Conservation (phyloP, 2,888 invertebrate genomes). For the Caenorhabditis sulstoni region DNA sequence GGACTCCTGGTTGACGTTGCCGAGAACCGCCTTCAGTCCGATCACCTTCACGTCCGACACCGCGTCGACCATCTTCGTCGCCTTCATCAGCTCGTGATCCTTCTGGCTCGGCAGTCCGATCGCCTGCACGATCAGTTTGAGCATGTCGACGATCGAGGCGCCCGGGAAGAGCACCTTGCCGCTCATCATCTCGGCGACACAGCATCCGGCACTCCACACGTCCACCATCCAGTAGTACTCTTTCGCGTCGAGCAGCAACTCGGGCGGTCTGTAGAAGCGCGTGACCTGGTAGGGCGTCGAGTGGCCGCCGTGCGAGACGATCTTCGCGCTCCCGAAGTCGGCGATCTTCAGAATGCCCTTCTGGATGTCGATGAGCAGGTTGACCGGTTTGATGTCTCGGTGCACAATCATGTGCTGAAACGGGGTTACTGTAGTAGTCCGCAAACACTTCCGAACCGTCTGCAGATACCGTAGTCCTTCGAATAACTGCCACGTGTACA, state of each 20-base stretch:
- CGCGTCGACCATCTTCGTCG: slow-evolving; percentile 30
- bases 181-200: slow-evolving; percentile 72
- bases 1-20: slow-evolving; percentile 46
- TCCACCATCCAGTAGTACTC: slow-evolving; percentile 68
- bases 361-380: slow-evolving; percentile 69
- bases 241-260: slow-evolving; percentile 67
- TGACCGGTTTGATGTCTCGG: slow-evolving; percentile 69
- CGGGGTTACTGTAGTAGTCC: too few relatives aligned
- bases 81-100: slow-evolving; percentile 60
- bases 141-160: slow-evolving; percentile 57
- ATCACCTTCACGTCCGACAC: slow-evolving; percentile 26
- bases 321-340: slow-evolving; percentile 75
- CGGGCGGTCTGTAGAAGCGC: slow-evolving; percentile 70
- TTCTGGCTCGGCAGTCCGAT: slow-evolving; percentile 53
- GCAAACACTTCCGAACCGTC: too few relatives aligned
- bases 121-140: slow-evolving; percentile 56
- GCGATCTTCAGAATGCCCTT: slow-evolving; percentile 71
- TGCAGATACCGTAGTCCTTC: slow-evolving; percentile 70
- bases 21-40: slow-evolving; percentile 42
- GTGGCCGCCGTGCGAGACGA: slow-evolving; percentile 51
- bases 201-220: slow-evolving; percentile 73
- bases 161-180: slow-evolving; percentile 70
- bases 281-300: slow-evolving; percentile 69
- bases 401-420: slow-evolving; percentile 65
- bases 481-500: slow-evolving; percentile 77